A percentile compares a stretch with the other conserved stretches of the same genome.
These are phyloP conservation scores for Salmo trutta DNA, from an alignment of 2,797 vertebrate species.

Conservation along the genomic window DNA sequence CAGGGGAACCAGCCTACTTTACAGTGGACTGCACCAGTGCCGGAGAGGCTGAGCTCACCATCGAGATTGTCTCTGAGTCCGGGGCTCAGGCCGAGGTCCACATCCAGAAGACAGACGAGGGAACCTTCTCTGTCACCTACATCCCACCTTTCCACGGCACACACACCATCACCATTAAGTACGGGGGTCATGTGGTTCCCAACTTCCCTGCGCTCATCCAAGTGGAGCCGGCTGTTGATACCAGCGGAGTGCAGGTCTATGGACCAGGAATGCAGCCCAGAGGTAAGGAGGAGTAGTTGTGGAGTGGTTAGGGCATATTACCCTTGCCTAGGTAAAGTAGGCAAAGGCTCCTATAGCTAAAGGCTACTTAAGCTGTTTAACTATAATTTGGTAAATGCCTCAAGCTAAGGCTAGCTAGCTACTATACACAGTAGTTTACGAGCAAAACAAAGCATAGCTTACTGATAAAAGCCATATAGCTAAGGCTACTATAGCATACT, in stretches of 20 bases:
- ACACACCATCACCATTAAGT: conserved; percentile 95
- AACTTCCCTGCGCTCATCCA: conserved; percentile 88
- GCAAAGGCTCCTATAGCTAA: not conserved
- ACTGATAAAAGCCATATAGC: not conserved
- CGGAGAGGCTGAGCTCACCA: conserved; percentile 90
- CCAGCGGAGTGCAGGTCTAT: conserved; percentile 87
- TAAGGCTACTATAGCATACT: not conserved
- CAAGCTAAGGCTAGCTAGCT: not conserved
- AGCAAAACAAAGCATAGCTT: not conserved
- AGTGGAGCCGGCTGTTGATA: conserved; percentile 89
- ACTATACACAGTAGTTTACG: not conserved
- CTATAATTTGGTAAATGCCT: too few species aligned
- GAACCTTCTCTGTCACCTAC: conserved; percentile 94
- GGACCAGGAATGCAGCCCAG: conserved; percentile 92
- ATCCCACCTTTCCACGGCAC: conserved; percentile 86
- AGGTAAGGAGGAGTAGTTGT: conserved; percentile 73
- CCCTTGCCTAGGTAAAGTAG: not conserved
- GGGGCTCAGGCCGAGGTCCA: conserved; percentile 90
- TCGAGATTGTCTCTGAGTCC: conserved; percentile 92
- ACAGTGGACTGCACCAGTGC: conserved; percentile 93
- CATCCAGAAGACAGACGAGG: conserved; percentile 91
- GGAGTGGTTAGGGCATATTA: not conserved
- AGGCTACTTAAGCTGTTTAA: not conserved
- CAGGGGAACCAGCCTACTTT: conserved; percentile 85
- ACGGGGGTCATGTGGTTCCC: conserved; percentile 86